Base-by-base conservation (phyloP, 1,140 invertebrate genomes). In the Daktulosphaira vitifoliae region DNA sequence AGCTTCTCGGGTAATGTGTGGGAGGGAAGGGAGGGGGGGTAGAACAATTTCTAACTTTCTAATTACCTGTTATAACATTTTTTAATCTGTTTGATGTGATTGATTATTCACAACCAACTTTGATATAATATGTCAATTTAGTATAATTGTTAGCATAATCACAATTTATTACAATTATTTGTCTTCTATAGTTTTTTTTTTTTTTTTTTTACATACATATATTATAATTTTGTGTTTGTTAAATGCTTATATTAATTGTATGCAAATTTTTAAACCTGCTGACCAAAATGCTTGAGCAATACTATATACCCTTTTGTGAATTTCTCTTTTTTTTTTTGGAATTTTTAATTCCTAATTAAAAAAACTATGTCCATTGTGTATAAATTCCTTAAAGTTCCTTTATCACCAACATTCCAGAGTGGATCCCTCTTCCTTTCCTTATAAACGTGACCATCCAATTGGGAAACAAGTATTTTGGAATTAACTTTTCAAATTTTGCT, bases 351-450 rank as follows among this genome's bases (percentile, higher is more conserved):
- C 56, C 56, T 33, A 22, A 20, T 29, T 22, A 15, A 33, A 26
- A 44, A 23, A 59, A 44, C 44, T 33, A 33, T 33, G 22, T 62
- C 42, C 54, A 46, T 59, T 48, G 44, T 44, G 23, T 26, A 56
- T 56, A 42, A 62, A 48, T 6, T 62, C 56, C 56, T 62, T 29
- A 62, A 62, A 62, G 56, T 62, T 62, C 56, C 56, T 62, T 62
- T 20, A 59, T 62, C 46, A 62, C 42, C 56, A 62, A 62, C 56
- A 62, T 62, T 62, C 56, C 56, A 62, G 56, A 62, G 56, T 62
- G 56, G 26, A 62, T 62, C 42, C 54, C 56, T 59, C 53, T 62
- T 62, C 56, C 56, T 62, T 62, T 62, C 56, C 56, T 62, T 48
- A 29, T 48, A 62, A 33, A 46, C 3, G 44, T 48, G 39, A 62